Percentiles rank a stretch among this genome's conserved stretches.
Evolutionary conservation across 2,888 invertebrate species (phyloP).

Genomic region (Nemoura dubitans): DNA sequence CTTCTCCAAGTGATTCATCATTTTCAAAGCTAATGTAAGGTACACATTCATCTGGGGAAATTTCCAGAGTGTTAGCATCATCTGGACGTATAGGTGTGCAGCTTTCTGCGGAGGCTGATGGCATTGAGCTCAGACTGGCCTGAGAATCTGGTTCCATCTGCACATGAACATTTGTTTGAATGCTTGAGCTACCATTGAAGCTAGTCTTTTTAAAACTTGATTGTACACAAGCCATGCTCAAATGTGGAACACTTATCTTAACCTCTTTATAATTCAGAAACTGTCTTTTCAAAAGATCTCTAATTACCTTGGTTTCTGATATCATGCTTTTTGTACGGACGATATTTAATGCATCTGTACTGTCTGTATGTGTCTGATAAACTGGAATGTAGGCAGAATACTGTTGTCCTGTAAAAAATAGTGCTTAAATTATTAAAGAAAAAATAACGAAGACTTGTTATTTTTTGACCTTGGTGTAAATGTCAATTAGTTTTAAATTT

Average conservation of each 20-base stretch:
- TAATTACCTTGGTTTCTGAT: constrained; percentile 2
- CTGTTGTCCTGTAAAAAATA: constrained; percentile 34
- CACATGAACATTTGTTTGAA: background rate
- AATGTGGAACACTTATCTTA: background rate
- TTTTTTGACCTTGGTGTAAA: too few species aligned
- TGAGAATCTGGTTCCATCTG: background rate
- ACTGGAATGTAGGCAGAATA: constrained; percentile 38
- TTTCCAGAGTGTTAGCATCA: background rate
- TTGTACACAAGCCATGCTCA: background rate
- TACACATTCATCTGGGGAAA: background rate
- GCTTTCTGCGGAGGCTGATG: background rate
- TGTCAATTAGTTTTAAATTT: background rate
- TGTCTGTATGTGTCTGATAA: constrained; percentile 34
- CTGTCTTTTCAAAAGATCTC: constrained; percentile 18
- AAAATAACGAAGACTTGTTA: background rate
- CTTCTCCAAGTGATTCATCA: background rate
- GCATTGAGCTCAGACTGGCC: background rate
- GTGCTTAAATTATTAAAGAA: too few species aligned
- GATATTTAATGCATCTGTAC: constrained; percentile 1
- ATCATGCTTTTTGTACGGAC: constrained; percentile 12
- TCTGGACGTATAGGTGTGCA: background rate
- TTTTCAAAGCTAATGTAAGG: background rate
- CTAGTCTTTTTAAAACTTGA: constrained; percentile 16
- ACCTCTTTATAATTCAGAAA: constrained; percentile 16
- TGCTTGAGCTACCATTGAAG: background rate